Base-by-base conservation (phyloP, 2,797 vertebrate species). In the Danio aesculapii region DNA sequence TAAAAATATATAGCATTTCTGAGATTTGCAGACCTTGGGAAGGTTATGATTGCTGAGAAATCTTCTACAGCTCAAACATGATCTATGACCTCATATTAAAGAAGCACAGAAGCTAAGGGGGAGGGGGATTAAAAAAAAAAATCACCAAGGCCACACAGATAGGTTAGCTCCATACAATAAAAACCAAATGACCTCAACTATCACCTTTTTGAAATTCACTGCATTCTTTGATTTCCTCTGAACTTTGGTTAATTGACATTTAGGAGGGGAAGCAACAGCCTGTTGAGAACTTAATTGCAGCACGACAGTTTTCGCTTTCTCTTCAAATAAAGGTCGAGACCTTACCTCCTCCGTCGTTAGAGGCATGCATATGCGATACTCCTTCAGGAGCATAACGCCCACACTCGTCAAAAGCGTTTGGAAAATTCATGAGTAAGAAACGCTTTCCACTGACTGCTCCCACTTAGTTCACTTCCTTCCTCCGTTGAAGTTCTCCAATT, bases 341-440 rank as follows among this genome's bases (percentile, higher is more conserved):
- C 88, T 91, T 88, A 94, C 93, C 93, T 93, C 93, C 67, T 93
- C 92, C 1, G 91, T 92, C 39, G 89, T 94, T 81, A 92, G 93
- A 0, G 92, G 91, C 92, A 94, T 93, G 84, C 93, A 94, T 86
- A 92, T 93, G 83, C 89, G 91, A 84, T 93, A 93, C 81, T 94
- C 93, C 85, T 94, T 94, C 86, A 93, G 72, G 82, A 94, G 86
- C 93, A 94, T 90, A 84, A 81, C 83, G 78, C 72, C 84, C 63
- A 76, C 67, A 70, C 77, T 79, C 17, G 8, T 73, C 17, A 79
- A 75, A 66, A 74, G 21, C 53, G 69, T 62, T 79, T 63, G 61
- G 80, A 83, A 64, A 79, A 30, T 69, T 80, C 62, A 67, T 78
- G 81, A 84, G 73, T 49, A 83, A 73, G 50, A 80, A 17, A 49